Percentiles rank a stretch among this genome's conserved stretches.
Evolutionary conservation across 2,888 invertebrate genomes (phyloP).

Genomic region (Caenorhabditis sp.): DNA sequence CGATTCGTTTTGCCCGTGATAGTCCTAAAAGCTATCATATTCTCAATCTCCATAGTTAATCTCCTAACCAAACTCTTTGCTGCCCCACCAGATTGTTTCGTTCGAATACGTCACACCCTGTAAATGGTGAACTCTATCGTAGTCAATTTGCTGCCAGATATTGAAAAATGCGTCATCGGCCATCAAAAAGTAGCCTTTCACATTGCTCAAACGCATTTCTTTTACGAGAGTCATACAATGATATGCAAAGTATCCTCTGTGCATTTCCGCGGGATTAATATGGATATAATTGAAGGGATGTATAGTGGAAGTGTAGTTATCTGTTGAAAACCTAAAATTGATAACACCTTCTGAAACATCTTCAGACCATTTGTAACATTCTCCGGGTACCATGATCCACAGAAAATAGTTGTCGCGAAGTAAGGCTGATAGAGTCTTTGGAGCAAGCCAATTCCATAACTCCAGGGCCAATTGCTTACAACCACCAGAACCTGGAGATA

Average conservation of each 20-base stretch:
- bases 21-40: neutral
- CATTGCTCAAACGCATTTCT: slow-evolving; percentile 45
- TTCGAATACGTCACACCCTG: neutral
- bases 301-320: slow-evolving; percentile 23
- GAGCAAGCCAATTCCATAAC: slow-evolving; percentile 25
- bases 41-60: neutral
- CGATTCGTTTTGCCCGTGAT: neutral
- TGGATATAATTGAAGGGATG: slow-evolving; percentile 52
- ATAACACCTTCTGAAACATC: too few relatives aligned
- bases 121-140: slow-evolving; percentile 26
- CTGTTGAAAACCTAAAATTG: neutral
- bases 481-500: slow-evolving; percentile 41
- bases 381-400: slow-evolving; percentile 44
- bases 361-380: neutral
- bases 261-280: slow-evolving; percentile 50
- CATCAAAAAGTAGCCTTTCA: slow-evolving; percentile 53
- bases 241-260: slow-evolving; percentile 38
- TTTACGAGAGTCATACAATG: slow-evolving; percentile 50
- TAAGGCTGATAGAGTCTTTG: slow-evolving; percentile 58
- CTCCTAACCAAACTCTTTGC: neutral
- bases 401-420: slow-evolving; percentile 54
- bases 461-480: slow-evolving; percentile 51
- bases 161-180: slow-evolving; percentile 56
- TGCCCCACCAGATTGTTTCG: neutral
- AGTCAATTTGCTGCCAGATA: slow-evolving; percentile 59